Evolutionary conservation across 2,888 invertebrate species (phyloP).

Genomic region (Drosophila subsilvestris): DNA sequence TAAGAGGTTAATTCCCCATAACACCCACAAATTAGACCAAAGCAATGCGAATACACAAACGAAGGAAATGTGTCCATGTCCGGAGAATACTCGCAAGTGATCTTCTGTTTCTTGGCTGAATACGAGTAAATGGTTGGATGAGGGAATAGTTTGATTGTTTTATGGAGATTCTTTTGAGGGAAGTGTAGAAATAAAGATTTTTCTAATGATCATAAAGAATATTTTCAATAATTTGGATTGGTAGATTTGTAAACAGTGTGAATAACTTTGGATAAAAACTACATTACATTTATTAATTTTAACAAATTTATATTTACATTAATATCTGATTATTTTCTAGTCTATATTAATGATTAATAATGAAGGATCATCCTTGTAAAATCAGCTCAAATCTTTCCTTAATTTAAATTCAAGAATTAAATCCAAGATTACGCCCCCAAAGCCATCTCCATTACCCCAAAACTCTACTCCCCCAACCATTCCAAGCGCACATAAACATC

Average conservation of each 20-base stretch:
- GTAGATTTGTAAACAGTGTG: too few relatives aligned
- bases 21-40: constrained; percentile 82
- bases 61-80: constrained; percentile 1
- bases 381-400: too few relatives aligned
- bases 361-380: too few relatives aligned
- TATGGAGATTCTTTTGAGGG: not conserved
- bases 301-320: too few relatives aligned
- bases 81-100: constrained; percentile 9
- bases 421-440: not conserved
- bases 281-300: too few relatives aligned
- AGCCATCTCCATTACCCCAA: not conserved
- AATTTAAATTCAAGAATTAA: not conserved
- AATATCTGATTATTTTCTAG: too few relatives aligned
- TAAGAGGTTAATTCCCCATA: constrained; percentile 84
- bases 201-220: too few relatives aligned
- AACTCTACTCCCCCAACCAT: not conserved
- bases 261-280: too few relatives aligned
- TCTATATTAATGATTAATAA: too few relatives aligned
- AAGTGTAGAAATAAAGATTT: not conserved
- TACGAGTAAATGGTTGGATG: constrained; percentile 1
- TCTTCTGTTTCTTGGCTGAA: constrained; percentile 12
- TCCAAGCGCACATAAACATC: not conserved
- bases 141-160: constrained; percentile 35
- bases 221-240: too few relatives aligned
- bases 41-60: constrained; percentile 15